Percentiles rank a stretch among this genome's conserved stretches.
Evolutionary conservation across 2,113 vertebrate species (phyloP).

Genomic region (Theristicus caerulescens): DNA sequence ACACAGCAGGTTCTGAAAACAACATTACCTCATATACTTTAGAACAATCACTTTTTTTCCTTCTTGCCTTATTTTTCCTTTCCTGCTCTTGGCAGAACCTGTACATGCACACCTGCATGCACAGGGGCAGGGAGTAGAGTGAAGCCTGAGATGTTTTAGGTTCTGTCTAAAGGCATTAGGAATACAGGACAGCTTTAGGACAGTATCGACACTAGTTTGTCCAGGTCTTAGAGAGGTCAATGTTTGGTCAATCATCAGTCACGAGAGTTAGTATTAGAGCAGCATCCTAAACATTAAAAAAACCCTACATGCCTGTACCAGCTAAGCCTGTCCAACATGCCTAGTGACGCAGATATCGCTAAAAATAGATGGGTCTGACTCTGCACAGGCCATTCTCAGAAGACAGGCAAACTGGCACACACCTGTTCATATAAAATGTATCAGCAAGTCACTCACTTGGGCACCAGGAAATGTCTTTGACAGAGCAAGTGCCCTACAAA

Average conservation of each 20-base stretch:
- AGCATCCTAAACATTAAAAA: background rate
- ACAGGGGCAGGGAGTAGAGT: background rate
- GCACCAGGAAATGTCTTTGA: background rate
- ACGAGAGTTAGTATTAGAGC: background rate
- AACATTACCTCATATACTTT: background rate
- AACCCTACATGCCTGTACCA: background rate
- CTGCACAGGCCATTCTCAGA: background rate
- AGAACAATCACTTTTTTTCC: background rate
- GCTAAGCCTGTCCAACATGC: background rate
- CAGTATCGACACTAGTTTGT: background rate
- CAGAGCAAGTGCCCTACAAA: background rate
- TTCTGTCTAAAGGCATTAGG: background rate
- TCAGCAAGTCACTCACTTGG: background rate
- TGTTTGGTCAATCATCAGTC: background rate
- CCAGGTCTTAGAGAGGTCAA: background rate
- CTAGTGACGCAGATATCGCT: background rate
- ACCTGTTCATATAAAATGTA: fast-evolving
- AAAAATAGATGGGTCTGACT: background rate
- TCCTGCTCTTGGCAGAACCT: background rate
- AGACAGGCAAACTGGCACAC: background rate
- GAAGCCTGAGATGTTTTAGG: fast-evolving
- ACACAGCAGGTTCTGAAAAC: background rate
- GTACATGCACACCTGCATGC: too few species aligned
- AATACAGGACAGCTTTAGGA: background rate
- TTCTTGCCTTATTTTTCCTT: background rate